phyloP scores from a whole-genome alignment of 2,797 vertebrate genomes.

The Cossypha polioptera region DNA sequence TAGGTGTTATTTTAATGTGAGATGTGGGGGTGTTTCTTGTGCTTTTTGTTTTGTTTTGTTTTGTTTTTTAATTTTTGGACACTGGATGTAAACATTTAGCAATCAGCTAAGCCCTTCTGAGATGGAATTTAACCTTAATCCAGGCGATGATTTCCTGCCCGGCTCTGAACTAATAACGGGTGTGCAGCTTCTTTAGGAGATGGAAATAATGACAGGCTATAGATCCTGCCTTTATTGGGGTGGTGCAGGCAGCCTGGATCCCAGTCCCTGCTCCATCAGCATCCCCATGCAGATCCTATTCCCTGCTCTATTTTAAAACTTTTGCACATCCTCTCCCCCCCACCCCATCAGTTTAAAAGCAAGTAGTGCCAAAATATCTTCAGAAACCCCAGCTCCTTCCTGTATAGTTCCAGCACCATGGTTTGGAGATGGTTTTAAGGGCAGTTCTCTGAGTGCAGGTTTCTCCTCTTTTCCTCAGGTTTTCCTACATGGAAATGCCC shows the following conservation, averaged over 20 bases:
- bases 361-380: not conserved
- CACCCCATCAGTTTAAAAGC: not conserved
- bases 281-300: not conserved
- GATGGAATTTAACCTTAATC: conserved; percentile 70
- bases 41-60: not conserved
- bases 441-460: not conserved
- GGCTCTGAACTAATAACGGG: conserved; percentile 43
- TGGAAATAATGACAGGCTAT: conserved; percentile 50
- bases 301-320: not conserved
- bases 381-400: not conserved
- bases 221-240: conserved; percentile 33
- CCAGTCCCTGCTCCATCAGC: not conserved
- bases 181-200: conserved; percentile 57
- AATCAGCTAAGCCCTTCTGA: conserved; percentile 51
- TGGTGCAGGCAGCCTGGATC: not conserved
- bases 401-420: accelerated
- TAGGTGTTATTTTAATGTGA: not conserved
- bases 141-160: conserved; percentile 59
- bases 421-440: not conserved
- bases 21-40: not conserved
- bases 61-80: conserved; percentile 1
- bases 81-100: not conserved
- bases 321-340: not conserved
- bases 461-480: not conserved
- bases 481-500: not conserved